Evolutionary conservation across 2,797 vertebrate species (phyloP), one percentile per base, ranked within the genome.

Genomic region (Phrynocephalus guinanensis): DNA sequence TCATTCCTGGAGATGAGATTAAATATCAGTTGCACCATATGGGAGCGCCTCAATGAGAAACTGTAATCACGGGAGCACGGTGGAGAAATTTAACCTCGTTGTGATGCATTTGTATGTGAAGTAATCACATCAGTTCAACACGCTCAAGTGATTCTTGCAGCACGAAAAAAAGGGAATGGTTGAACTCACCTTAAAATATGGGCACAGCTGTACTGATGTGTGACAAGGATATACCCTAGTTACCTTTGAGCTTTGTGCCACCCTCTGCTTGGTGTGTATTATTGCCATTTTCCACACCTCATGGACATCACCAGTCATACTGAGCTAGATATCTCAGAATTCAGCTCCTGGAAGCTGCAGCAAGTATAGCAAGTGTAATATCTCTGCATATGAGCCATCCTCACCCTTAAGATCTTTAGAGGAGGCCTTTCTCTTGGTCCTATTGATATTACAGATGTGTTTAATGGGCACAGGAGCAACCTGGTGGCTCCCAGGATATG

Each of bases 1-100:
- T 63, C 56, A 84, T 84, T 72, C 87, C n/a, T 84, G 87, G 70
- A 83, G 81, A 70, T 83, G 73, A 79, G 66, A 70, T 66, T 73
- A 83, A 72, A 84, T 84, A 80, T 79, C 67, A 79, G 72, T 77
- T 79, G 71, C 28, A 78, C 22, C 56, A 79, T 7, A 84, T 71
- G 82, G 66, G 67, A 84, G 73, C 63, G 5, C 38, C 63, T 48
- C 56, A 72, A 48, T 71, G 13, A 88, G 20, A 79, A 88, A 88
- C 18, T 84, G 33, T 66, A 84, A 84, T 79, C 6, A 63, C 71
- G 75, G 75, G 56, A 67, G 24, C 66, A 44, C 60, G 30, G 70
- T 28, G 60, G 73, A 71, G 56, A 83, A 88, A 79, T 66, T 38
- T 79, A 52, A 79, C 38, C 33, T 72, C 33, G 79, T n/a, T 60